These are phyloP conservation scores for Drosophila engyochracea DNA, from an alignment of 2,888 invertebrate species.

Conservation along the genomic window DNA sequence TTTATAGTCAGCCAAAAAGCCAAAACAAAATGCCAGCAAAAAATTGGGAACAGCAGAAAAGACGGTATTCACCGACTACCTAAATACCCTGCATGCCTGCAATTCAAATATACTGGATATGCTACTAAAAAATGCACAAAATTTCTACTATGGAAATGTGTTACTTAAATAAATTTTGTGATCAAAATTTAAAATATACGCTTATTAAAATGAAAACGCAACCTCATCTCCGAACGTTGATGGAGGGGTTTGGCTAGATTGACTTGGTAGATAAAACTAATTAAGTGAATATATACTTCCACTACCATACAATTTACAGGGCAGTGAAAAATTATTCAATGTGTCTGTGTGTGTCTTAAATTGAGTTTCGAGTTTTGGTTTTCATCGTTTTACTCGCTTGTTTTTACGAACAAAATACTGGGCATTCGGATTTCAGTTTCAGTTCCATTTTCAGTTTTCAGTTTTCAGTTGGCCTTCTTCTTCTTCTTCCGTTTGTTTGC, in stretches of 20 bases:
- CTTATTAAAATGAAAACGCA: neutral
- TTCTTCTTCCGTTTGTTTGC: neutral
- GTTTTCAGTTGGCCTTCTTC: conserved; percentile 37
- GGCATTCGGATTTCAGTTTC: conserved; percentile 47
- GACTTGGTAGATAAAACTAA: neutral
- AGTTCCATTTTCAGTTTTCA: conserved; percentile 34
- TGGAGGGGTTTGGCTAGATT: neutral
- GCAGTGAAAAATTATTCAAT: neutral
- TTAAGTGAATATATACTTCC: neutral
- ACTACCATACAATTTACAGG: conserved; percentile 2
- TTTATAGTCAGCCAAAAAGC: conserved; percentile 57
- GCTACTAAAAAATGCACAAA: neutral
- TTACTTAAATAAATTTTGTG: neutral
- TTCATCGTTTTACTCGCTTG: conserved; percentile 41
- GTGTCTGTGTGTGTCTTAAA: conserved; percentile 14
- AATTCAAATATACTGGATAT: too few species aligned
- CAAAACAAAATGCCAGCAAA: conserved; percentile 53
- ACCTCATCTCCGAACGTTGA: neutral
- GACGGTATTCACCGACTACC: neutral
- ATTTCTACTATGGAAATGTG: neutral
- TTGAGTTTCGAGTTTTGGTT: conserved; percentile 51
- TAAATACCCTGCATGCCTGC: neutral
- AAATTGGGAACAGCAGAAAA: neutral
- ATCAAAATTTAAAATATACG: neutral
- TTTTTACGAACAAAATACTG: conserved; percentile 41